Conservation (phyloP, 2,888 invertebrate genomes). For the Axea sp. region DNA sequence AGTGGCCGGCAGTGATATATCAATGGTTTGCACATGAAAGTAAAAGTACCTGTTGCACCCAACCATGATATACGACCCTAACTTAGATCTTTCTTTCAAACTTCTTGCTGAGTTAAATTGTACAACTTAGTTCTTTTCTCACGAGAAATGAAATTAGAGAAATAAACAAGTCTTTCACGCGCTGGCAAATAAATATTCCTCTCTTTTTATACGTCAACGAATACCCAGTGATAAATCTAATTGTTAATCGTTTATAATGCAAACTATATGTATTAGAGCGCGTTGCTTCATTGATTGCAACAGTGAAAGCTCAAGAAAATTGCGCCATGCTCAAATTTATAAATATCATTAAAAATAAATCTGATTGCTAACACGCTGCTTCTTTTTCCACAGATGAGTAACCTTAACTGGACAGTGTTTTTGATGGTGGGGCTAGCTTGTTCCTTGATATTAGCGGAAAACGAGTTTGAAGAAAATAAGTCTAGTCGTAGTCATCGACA, state of each 20-base stretch:
- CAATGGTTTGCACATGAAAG: constrained; percentile 50
- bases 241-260: no score
- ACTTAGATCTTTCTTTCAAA: constrained; percentile 54
- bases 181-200: no score
- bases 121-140: no score
- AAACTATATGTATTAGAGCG: no score
- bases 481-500: constrained; percentile 64
- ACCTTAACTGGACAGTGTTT: constrained; percentile 55
- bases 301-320: no score
- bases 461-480: constrained; percentile 55
- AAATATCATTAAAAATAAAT: no score
- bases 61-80: constrained; percentile 53
- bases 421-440: constrained; percentile 55
- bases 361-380: no score
- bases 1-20: constrained; percentile 56
- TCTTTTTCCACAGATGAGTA: constrained; percentile 74
- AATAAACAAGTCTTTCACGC: no score
- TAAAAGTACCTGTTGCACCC: constrained; percentile 59
- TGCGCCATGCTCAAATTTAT: no score
- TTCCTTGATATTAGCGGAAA: constrained; percentile 55
- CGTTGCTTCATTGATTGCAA: no score
- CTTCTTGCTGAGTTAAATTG: constrained; percentile 29
- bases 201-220: no score
- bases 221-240: no score
- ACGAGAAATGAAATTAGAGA: constrained; percentile 6